phyloP scores from a whole-genome alignment of 1,140 invertebrate genomes.

The Eumeta japonica region DNA sequence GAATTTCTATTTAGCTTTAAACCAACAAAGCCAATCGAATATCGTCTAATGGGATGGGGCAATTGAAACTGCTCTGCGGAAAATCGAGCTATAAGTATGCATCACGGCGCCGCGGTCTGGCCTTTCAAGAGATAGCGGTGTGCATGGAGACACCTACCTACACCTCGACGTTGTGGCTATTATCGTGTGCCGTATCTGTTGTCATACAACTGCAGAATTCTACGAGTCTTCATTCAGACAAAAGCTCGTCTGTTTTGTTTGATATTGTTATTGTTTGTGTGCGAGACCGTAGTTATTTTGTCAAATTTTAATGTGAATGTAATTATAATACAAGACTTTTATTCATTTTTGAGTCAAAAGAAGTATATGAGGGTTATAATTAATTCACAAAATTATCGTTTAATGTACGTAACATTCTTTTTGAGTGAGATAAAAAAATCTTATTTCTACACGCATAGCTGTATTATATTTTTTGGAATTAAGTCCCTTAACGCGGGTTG shows the following conservation, averaged over 20 bases:
- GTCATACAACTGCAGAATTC: conserved; percentile 4
- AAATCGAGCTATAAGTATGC: conserved; percentile 54
- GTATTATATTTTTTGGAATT: too few species aligned
- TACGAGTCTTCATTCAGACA: conserved; percentile 1
- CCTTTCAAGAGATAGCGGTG: too few species aligned
- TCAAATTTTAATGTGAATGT: conserved; percentile 12
- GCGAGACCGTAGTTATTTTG: conserved; percentile 9
- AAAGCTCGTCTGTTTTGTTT: background rate
- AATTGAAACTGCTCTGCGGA: conserved; percentile 44
- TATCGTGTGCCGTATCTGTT: conserved; percentile 4
- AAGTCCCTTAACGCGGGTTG: too few species aligned
- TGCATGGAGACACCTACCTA: too few species aligned
- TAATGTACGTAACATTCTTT: too few species aligned
- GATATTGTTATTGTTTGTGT: background rate
- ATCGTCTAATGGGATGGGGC: conserved; percentile 39
- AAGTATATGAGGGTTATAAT: too few species aligned
- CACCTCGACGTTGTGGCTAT: conserved; percentile 21
- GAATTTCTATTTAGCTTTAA: conserved; percentile 14
- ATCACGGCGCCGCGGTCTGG: conserved; percentile 28
- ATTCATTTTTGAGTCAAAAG: too few species aligned
- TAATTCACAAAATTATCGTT: too few species aligned
- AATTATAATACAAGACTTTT: too few species aligned
- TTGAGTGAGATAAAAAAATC: too few species aligned
- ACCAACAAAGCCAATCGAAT: conserved; percentile 28
- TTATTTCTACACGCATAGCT: too few species aligned